phyloP scores from a whole-genome alignment of 1,140 invertebrate genomes.

The Theocolax elegans region DNA sequence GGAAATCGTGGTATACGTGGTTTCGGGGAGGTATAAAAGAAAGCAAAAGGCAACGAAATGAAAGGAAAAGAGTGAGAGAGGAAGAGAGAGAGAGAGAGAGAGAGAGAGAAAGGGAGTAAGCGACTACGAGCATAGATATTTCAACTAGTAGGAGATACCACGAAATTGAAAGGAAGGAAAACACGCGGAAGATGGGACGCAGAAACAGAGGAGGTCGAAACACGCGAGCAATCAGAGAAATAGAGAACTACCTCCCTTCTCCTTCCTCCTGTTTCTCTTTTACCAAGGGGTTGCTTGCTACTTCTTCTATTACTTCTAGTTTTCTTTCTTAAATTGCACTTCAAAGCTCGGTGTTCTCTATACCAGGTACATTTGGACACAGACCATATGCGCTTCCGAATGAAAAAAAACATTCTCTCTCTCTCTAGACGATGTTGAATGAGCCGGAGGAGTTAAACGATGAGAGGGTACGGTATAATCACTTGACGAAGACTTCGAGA shows the following conservation, averaged over 20 bases:
- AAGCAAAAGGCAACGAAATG: not conserved
- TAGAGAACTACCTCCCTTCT: not conserved
- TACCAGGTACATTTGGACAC: no score
- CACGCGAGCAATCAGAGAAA: not conserved
- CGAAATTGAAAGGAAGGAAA: slow-evolving; percentile 6
- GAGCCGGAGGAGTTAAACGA: not conserved
- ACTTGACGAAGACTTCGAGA: no score
- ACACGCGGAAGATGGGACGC: no score
- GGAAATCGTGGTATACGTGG: no score
- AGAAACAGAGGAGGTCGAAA: no score
- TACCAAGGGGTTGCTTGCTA: not conserved
- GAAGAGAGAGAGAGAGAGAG: not conserved
- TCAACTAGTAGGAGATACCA: not conserved
- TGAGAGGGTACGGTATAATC: no score
- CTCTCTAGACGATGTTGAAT: no score
- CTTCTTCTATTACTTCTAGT: no score
- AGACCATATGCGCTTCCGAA: no score
- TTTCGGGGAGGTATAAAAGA: no score
- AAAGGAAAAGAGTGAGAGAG: not conserved
- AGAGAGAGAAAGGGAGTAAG: not conserved
- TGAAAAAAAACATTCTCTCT: no score
- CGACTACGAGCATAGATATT: not conserved
- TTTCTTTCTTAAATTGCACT: no score
- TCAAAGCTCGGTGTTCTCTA: not conserved
- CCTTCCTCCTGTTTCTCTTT: not conserved